A percentile compares a stretch with the other conserved stretches of the same genome.
Evolutionary conservation across 2,888 invertebrate species (phyloP).

Genomic region (Melangyna quadrimaculata): DNA sequence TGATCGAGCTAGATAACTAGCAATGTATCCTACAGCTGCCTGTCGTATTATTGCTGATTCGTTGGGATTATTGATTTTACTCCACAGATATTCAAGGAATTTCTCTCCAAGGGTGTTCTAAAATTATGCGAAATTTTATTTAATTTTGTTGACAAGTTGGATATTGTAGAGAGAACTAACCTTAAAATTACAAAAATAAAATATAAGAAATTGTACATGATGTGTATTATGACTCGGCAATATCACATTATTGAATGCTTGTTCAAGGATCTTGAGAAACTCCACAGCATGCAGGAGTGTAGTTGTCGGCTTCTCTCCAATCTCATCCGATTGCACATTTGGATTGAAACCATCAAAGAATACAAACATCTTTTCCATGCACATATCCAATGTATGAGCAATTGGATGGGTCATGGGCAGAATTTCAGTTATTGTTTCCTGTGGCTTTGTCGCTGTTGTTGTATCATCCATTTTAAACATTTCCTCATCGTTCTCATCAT

Average conservation of each 20-base stretch:
- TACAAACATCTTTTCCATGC: slow-evolving; percentile 87
- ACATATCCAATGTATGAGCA: slow-evolving; percentile 88
- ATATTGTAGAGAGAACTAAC: too few relatives aligned
- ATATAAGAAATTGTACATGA: slow-evolving; percentile 90
- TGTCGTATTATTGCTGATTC: slow-evolving; percentile 85
- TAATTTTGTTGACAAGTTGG: too few relatives aligned
- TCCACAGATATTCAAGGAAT: slow-evolving; percentile 88
- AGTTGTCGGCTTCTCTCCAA: slow-evolving; percentile 82
- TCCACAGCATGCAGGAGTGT: slow-evolving; percentile 78
- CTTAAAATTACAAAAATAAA: slow-evolving; percentile 88
- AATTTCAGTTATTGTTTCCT: slow-evolving; percentile 14
- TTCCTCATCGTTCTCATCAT: slow-evolving; percentile 77
- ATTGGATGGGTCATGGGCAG: slow-evolving; percentile 82
- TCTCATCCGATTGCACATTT: slow-evolving; percentile 48
- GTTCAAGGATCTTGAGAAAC: slow-evolving; percentile 83
- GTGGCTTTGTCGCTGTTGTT: not conserved
- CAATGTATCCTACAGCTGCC: slow-evolving; percentile 87
- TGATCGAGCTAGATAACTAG: slow-evolving; percentile 88
- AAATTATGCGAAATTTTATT: not conserved
- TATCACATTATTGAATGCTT: slow-evolving; percentile 90
- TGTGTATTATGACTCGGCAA: slow-evolving; percentile 91
- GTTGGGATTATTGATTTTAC: slow-evolving; percentile 86
- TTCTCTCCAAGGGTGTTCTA: slow-evolving; percentile 81
- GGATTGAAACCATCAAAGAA: slow-evolving; percentile 82
- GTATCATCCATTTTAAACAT: slow-evolving; percentile 78